Conservation (phyloP, 1,140 invertebrate genomes). For the Anoplophora glabripennis region DNA sequence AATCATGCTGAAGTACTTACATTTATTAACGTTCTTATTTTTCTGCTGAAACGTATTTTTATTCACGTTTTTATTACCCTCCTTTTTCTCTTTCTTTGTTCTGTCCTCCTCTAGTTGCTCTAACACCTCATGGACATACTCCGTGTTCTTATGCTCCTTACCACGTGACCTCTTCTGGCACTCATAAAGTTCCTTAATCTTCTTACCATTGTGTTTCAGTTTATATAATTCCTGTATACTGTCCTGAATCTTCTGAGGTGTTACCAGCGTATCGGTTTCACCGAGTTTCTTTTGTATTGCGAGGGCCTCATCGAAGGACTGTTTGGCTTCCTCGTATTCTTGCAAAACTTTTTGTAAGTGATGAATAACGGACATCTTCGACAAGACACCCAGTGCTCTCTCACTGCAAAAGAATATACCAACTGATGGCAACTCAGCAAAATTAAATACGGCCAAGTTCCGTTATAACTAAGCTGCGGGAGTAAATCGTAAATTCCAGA, state of each 20-base stretch:
- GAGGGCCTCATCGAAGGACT: constrained; percentile 29
- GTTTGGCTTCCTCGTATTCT: constrained; percentile 35
- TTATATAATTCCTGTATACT: constrained; percentile 30
- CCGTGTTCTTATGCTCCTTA: constrained; percentile 28
- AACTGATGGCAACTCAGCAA: too few species aligned
- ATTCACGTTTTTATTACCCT: neutral
- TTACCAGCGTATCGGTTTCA: constrained; percentile 7
- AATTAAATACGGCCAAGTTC: too few species aligned
- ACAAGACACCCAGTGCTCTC: constrained; percentile 24
- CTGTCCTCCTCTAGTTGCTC: neutral
- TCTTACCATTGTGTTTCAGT: constrained; percentile 34
- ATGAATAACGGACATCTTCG: constrained; percentile 21
- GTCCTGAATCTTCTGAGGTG: constrained; percentile 22
- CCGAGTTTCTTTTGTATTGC: constrained; percentile 12
- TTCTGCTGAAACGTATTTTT: neutral
- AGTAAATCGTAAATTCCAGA: too few species aligned
- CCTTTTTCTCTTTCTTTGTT: neutral
- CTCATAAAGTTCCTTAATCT: constrained; percentile 34
- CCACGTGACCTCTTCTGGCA: constrained; percentile 25
- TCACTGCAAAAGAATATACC: constrained; percentile 32
- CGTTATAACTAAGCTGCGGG: too few species aligned
- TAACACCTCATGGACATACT: constrained; percentile 28
- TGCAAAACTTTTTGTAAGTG: constrained; percentile 28
- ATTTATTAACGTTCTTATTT: too few species aligned
- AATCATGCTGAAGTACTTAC: neutral